Evolutionary conservation across 2,113 vertebrate genomes (phyloP).

Genomic region (Hippotragus niger): DNA sequence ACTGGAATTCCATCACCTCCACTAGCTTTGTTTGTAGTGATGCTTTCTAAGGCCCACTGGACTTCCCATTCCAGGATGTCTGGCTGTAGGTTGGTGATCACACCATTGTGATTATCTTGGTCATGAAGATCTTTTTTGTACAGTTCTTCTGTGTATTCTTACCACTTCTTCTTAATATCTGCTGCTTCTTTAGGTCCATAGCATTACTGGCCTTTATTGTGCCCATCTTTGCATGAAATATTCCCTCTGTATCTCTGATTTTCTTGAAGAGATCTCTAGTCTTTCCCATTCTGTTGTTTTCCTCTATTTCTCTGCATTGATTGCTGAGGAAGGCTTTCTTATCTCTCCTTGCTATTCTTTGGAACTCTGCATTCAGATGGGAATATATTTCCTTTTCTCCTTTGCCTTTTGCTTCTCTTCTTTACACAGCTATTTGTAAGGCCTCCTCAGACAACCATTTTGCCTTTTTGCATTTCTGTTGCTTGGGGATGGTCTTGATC

Average conservation of each 20-base stretch:
- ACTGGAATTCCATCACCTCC: background rate
- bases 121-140: background rate
- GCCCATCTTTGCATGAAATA: background rate
- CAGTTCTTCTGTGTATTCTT: background rate
- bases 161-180: background rate
- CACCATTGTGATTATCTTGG: background rate
- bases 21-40: background rate
- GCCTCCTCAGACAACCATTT: background rate
- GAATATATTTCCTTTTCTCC: background rate
- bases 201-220: background rate
- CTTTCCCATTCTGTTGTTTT: background rate
- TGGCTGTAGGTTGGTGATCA: background rate
- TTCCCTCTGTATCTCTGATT: background rate
- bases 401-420: background rate
- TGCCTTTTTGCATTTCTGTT: background rate
- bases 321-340: background rate
- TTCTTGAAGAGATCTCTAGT: background rate
- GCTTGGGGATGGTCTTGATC: background rate
- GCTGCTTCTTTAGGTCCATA: background rate
- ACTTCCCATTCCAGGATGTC: background rate
- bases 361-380: background rate
- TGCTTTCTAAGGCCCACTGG: background rate
- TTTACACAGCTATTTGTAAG: background rate
- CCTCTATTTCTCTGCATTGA: background rate
- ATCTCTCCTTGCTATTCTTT: background rate